phyloP scores from a whole-genome alignment of 2,113 vertebrate genomes.

The Embiotoca jacksoni region DNA sequence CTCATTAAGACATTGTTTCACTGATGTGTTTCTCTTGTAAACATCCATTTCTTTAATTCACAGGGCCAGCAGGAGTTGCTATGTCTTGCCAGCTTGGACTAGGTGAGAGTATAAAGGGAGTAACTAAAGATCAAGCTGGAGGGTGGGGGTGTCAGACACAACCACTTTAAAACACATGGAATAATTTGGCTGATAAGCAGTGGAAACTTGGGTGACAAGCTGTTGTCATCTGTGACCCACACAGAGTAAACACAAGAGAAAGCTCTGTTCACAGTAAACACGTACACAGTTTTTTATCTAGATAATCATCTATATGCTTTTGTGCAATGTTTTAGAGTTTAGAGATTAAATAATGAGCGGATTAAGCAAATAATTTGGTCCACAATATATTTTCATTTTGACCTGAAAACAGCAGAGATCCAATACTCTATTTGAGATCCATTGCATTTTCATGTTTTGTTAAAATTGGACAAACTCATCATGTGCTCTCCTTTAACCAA shows the following conservation, averaged over 20 bases:
- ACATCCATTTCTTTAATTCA: conserved; percentile 13
- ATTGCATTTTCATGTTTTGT: no score
- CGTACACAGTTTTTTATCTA: not conserved
- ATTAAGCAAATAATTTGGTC: not conserved
- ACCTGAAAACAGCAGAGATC: not conserved
- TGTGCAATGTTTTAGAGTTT: not conserved
- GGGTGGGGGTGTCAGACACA: conserved; percentile 23
- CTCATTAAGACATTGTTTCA: not conserved
- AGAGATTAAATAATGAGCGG: not conserved
- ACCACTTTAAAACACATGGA: conserved; percentile 5
- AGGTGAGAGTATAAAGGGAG: conserved; percentile 68
- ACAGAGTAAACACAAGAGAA: conserved; percentile 16
- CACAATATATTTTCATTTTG: not conserved
- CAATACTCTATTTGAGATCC: not conserved
- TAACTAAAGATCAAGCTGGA: not conserved
- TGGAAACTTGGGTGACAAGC: conserved; percentile 67
- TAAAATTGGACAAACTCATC: no score
- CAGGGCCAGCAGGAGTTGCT: conserved; percentile 85
- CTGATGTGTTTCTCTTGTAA: not conserved
- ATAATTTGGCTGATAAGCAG: conserved; percentile 55
- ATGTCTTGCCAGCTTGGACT: conserved; percentile 83
- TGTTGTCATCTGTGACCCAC: conserved; percentile 2
- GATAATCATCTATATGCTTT: not conserved
- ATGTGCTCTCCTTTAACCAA: no score
- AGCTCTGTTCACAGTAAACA: rapidly evolving